A percentile compares a stretch with the other conserved stretches of the same genome.
These are phyloP conservation scores for Apotomis turbidana DNA, from an alignment of 2,888 invertebrate genomes.

Conservation along the genomic window DNA sequence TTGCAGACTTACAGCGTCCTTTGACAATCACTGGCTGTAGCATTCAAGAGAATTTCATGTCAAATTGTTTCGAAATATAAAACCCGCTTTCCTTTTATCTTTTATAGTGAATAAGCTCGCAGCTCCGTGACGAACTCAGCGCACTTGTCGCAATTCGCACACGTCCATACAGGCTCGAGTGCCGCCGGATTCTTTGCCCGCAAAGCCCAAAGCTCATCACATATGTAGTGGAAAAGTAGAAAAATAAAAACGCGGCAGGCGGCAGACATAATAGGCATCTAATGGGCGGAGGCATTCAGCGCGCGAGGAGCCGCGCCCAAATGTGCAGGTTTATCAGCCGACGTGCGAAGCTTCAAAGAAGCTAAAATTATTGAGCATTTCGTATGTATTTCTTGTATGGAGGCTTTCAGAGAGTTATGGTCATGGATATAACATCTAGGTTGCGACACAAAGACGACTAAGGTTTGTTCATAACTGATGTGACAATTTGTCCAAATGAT, in stretches of 20 bases:
- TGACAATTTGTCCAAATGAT: too few relatives aligned
- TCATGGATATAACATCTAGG: too few relatives aligned
- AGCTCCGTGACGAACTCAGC: slow-evolving; percentile 17
- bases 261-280: slow-evolving; percentile 76
- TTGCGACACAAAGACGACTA: too few relatives aligned
- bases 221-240: slow-evolving; percentile 41
- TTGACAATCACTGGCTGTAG: slow-evolving; percentile 2
- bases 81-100: not conserved
- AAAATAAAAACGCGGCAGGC: slow-evolving; percentile 48
- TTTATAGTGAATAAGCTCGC: slow-evolving; percentile 24
- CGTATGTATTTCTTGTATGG: not conserved
- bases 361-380: not conserved
- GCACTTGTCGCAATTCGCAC: slow-evolving; percentile 31
- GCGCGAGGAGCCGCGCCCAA: slow-evolving; percentile 59
- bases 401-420: not conserved
- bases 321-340: slow-evolving; percentile 43
- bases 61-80: slow-evolving; percentile 6
- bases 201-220: slow-evolving; percentile 45
- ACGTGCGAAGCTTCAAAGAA: slow-evolving; percentile 3
- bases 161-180: slow-evolving; percentile 22
- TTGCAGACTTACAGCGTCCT: not conserved
- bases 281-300: slow-evolving; percentile 73
- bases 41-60: slow-evolving; percentile 12
- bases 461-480: too few relatives aligned
- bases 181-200: slow-evolving; percentile 25